Percentiles rank a stretch among this genome's conserved stretches.
Conservation (phyloP, 37 sponge, comb jelly and placozoan genomes). For the Beroe ovata region DNA sequence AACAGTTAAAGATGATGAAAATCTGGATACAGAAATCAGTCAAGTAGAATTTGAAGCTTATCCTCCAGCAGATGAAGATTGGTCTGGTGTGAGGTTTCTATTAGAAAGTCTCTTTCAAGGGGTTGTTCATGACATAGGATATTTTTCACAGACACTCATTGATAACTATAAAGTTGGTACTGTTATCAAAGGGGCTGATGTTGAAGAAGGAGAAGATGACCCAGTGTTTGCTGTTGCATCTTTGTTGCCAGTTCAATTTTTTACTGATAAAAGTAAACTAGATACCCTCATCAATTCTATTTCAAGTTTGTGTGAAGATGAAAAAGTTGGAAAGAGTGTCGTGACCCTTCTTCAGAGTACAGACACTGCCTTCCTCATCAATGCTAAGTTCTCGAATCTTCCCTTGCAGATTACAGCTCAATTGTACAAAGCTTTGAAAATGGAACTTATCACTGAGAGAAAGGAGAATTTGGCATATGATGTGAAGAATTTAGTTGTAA, state of each 20-base stretch:
- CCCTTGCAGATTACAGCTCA: conserved; percentile 63
- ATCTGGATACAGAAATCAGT: not conserved
- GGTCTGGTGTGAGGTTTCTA: conserved; percentile 41
- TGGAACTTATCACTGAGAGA: conserved; percentile 56
- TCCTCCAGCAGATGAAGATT: conserved; percentile 66
- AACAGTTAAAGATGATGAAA: not conserved
- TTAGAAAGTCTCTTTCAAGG: conserved; percentile 27
- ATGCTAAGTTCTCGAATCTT: conserved; percentile 52
- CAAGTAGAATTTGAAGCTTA: conserved; percentile 63
- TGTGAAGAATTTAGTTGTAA: conserved; percentile 27
- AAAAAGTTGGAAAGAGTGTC: not conserved
- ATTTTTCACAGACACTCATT: conserved; percentile 50
- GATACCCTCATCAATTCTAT: conserved; percentile 6
- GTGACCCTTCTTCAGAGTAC: not conserved
- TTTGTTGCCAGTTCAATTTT: conserved; percentile 3
- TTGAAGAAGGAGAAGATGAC: conserved; percentile 59
- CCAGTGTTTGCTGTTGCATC: conserved; percentile 65
- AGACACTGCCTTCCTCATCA: conserved; percentile 55
- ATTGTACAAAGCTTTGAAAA: conserved; percentile 53
- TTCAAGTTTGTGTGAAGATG: not conserved
- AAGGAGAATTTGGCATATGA: conserved; percentile 25
- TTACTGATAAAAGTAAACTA: not conserved
- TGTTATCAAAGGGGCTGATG: conserved; percentile 57
- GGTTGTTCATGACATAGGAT: conserved; percentile 2
- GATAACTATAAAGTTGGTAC: conserved; percentile 66